Percentiles rank a stretch among this genome's conserved stretches.
phyloP scores from a whole-genome alignment of 2,888 invertebrate genomes.

The Conchocele bisecta region DNA sequence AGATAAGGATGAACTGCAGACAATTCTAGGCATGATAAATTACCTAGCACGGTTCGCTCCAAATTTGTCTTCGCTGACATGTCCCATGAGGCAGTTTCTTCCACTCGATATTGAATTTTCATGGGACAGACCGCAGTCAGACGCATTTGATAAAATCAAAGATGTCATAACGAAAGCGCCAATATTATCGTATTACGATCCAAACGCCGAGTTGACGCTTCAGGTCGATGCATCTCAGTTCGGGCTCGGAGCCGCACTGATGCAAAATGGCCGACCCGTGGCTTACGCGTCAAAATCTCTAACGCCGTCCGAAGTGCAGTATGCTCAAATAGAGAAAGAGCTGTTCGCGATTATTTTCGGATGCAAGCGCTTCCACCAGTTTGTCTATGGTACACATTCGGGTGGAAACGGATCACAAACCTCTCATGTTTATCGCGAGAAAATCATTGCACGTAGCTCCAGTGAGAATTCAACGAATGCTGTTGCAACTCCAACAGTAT shows the following conservation, averaged over 20 bases:
- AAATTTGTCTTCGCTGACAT: constrained; percentile 11
- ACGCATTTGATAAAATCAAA: too few relatives aligned
- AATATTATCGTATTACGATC: too few relatives aligned
- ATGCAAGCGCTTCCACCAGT: constrained; percentile 56
- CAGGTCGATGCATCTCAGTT: constrained; percentile 53
- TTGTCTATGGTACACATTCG: constrained; percentile 55
- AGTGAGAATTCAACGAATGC: constrained; percentile 24
- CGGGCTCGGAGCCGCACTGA: constrained; percentile 57
- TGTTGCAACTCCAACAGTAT: constrained; percentile 28
- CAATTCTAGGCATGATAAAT: constrained; percentile 7
- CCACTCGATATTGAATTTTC: too few relatives aligned
- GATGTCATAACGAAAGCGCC: too few relatives aligned
- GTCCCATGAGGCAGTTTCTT: constrained; percentile 13
- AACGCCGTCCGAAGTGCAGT: constrained; percentile 56
- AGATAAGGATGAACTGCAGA: constrained; percentile 11
- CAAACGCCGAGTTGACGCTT: too few relatives aligned
- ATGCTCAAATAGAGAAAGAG: constrained; percentile 65
- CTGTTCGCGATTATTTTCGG: constrained; percentile 58
- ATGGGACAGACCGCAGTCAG: too few relatives aligned
- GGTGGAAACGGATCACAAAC: constrained; percentile 59
- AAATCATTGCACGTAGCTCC: constrained; percentile 37
- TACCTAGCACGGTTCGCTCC: constrained; percentile 21
- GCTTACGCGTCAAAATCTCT: constrained; percentile 66
- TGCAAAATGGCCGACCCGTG: constrained; percentile 60
- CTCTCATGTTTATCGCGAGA: constrained; percentile 34